Conservation (phyloP, 2,888 invertebrate genomes). For the Koerneria pararmatus region DNA sequence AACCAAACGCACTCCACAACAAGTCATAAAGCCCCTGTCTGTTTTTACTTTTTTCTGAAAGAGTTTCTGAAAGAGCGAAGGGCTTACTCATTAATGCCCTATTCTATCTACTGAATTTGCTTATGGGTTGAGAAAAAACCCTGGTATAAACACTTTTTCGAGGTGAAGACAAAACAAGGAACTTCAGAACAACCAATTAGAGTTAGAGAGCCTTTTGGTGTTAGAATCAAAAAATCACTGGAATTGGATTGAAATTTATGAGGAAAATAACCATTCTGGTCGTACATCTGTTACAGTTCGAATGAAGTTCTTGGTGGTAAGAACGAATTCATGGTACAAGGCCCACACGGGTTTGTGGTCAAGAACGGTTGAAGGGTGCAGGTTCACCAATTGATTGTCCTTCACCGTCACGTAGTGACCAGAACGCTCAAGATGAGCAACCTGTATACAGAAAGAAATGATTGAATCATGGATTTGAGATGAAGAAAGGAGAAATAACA, state of each 20-base stretch:
- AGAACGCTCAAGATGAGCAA: conserved; percentile 92
- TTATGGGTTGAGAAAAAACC: conserved; percentile 3
- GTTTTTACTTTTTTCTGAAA: too few relatives aligned
- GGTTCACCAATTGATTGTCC: conserved; percentile 92
- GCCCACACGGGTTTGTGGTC: conserved; percentile 99
- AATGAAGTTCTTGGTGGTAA: conserved; percentile 99
- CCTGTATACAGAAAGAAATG: conserved; percentile 62
- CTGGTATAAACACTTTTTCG: too few relatives aligned
- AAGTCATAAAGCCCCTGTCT: too few relatives aligned
- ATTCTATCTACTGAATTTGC: conserved; percentile 9
- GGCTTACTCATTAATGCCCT: too few relatives aligned
- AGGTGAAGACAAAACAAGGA: too few relatives aligned
- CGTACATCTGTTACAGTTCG: conserved; percentile 97
- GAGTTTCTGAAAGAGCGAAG: too few relatives aligned
- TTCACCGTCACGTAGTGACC: conserved; percentile 98
- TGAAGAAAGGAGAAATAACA: conserved; percentile 8
- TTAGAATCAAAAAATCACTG: too few relatives aligned
- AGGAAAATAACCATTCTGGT: conserved; percentile 70
- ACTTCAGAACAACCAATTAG: too few relatives aligned
- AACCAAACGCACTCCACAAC: too few relatives aligned
- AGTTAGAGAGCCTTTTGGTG: too few relatives aligned
- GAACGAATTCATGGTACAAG: conserved; percentile 97
- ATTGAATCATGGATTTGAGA: too few relatives aligned
- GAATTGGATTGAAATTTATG: not conserved
- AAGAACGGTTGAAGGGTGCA: conserved; percentile 96